Percentiles rank a stretch among this genome's conserved stretches.
Conservation (phyloP, 1,140 invertebrate genomes). For the Lasioglossum albipes region DNA sequence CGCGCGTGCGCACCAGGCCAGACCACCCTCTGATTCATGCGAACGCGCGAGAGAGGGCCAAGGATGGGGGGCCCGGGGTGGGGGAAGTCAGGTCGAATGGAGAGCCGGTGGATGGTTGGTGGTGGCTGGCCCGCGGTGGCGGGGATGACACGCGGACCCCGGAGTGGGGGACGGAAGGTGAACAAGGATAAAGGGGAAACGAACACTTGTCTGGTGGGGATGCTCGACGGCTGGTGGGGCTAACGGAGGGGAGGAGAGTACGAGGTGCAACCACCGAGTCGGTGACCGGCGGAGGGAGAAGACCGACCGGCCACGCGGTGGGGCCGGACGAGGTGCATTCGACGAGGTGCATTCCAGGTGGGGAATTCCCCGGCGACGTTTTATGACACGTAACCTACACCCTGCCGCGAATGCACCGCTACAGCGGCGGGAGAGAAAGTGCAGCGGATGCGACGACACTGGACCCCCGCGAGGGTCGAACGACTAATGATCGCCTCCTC, state of each 20-base stretch:
- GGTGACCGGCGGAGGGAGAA: conserved; percentile 2
- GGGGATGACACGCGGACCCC: conserved; percentile 27
- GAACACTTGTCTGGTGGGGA: neutral
- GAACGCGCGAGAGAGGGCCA: conserved; percentile 14
- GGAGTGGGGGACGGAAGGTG: conserved; percentile 2
- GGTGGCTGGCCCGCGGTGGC: conserved; percentile 37
- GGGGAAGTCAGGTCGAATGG: conserved; percentile 14
- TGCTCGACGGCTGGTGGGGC: neutral
- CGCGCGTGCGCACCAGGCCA: conserved; percentile 70
- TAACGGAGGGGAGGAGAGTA: neutral
- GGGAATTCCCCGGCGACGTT: conserved; percentile 59
- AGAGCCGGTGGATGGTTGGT: conserved; percentile 29
- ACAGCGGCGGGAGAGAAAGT: conserved; percentile 65
- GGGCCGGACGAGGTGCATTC: conserved; percentile 56
- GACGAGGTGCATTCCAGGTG: conserved; percentile 63
- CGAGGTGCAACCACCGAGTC: conserved; percentile 57
- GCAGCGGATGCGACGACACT: conserved; percentile 65
- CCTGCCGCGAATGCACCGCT: conserved; percentile 50
- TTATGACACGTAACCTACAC: conserved; percentile 60
- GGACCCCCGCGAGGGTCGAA: conserved; percentile 61
- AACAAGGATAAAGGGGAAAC: conserved; percentile 18
- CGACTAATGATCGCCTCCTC: conserved; percentile 57
- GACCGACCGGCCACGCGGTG: conserved; percentile 44
- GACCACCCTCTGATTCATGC: conserved; percentile 58
- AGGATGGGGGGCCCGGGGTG: neutral